Evolutionary conservation across 2,888 invertebrate species (phyloP), one percentile per base, ranked within the genome.

Genomic region (Sarcophaga caerulescens): DNA sequence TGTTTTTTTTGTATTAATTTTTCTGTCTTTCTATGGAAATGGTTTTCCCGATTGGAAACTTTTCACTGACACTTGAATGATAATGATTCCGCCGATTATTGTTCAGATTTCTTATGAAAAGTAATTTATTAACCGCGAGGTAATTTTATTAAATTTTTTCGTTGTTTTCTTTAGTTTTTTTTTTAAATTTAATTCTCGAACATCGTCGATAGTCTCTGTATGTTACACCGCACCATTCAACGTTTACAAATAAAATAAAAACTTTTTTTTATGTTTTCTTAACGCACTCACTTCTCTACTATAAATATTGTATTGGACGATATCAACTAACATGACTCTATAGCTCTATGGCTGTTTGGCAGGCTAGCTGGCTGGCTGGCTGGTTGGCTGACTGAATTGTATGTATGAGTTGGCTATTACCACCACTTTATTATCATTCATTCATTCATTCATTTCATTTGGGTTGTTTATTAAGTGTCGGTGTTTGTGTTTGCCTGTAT

Each of bases 191-290:
- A 35, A 35, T 35, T 35, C 59, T 4, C 23, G 19, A 57, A 59
- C 57, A 45, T 84, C 69, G 74, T 70, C 65, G 21, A 57, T 60
- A 65, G 63, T 65, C 10, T 17, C 21, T n/a, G 68, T 68, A 11
- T 83, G 74, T 74, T 78, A 68, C 75, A 75, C 84, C 70, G 75
- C 60, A 75, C 70, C 66, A 76, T 52, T 84, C 84, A 75, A 84
- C 84, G 84, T 80, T 80, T 84, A 65, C 70, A 84, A 75, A 70
- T 75, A 76, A 84, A 80, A 71, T 80, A 80, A 79, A 45, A 79
- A 70, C 65, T 60, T 65, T 75, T 80, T 84, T 66, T 19, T 35
- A 35, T 35, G 8, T 35, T 84, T 80, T 76, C 70, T 80, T 80
- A 65, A 82, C 82, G 82, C 70, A 70, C 82, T 75, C 81, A 71